Evolutionary conservation across 1,140 invertebrate genomes (phyloP).

Genomic region (Drosophila kepulauana): DNA sequence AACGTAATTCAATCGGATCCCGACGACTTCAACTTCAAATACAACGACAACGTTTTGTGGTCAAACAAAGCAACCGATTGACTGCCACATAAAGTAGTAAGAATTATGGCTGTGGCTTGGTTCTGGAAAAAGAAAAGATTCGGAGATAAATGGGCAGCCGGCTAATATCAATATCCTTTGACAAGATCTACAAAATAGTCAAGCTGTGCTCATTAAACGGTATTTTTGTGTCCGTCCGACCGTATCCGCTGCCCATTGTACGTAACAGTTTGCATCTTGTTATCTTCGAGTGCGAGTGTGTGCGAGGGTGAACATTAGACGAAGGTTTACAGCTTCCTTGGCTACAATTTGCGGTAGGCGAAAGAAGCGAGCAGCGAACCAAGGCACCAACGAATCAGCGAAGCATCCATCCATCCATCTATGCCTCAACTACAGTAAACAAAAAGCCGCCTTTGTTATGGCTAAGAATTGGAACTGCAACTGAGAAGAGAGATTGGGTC

Average conservation of each 20-base stretch:
- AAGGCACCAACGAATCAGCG: background rate
- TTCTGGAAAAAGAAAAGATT: slow-evolving; percentile 31
- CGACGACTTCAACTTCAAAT: slow-evolving; percentile 16
- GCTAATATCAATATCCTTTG: slow-evolving; percentile 59
- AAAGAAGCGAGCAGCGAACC: slow-evolving; percentile 27
- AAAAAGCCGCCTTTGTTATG: slow-evolving; percentile 52
- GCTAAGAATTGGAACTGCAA: background rate
- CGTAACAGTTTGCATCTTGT: slow-evolving; percentile 53
- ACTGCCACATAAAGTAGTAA: slow-evolving; percentile 47
- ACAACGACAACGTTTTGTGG: slow-evolving; percentile 19
- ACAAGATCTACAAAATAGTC: slow-evolving; percentile 58
- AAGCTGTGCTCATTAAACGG: slow-evolving; percentile 75
- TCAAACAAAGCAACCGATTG: slow-evolving; percentile 36
- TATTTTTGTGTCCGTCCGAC: slow-evolving; percentile 57
- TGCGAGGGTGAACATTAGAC: slow-evolving; percentile 46
- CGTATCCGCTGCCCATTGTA: slow-evolving; percentile 42
- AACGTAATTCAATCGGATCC: slow-evolving; percentile 42
- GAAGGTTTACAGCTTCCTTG: slow-evolving; percentile 49
- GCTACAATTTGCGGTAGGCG: slow-evolving; percentile 55
- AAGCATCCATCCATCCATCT: slow-evolving; percentile 39
- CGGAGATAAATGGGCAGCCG: slow-evolving; percentile 51
- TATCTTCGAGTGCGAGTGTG: slow-evolving; percentile 33
- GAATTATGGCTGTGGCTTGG: slow-evolving; percentile 43
- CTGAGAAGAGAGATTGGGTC: slow-evolving; percentile 1
- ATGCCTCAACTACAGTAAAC: slow-evolving; percentile 42